These are phyloP conservation scores for Heteromurus nitidus DNA, from an alignment of 2,888 invertebrate genomes.

Conservation along the genomic window DNA sequence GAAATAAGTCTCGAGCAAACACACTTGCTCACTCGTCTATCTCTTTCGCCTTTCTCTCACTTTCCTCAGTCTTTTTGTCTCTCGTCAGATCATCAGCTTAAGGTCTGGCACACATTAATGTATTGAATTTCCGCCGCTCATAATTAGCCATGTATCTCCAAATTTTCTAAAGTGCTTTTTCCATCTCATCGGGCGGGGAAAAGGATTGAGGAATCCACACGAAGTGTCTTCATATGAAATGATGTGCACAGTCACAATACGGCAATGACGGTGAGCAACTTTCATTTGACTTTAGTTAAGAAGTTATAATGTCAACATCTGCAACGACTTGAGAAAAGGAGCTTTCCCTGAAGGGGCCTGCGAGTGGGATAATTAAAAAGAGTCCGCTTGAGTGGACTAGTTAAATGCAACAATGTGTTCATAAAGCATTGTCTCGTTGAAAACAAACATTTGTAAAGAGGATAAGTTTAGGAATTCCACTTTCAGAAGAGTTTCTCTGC, in stretches of 20 bases:
- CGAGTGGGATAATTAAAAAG: slow-evolving; percentile 47
- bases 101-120: slow-evolving; percentile 20
- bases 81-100: slow-evolving; percentile 34
- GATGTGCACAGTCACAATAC: too few species aligned
- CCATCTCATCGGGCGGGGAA: slow-evolving; percentile 43
- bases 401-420: slow-evolving; percentile 21
- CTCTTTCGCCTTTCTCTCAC: slow-evolving; percentile 57
- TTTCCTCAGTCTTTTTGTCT: slow-evolving; percentile 57
- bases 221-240: slow-evolving; percentile 13
- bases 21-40: slow-evolving; percentile 22
- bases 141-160: slow-evolving; percentile 52
- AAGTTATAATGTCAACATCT: slow-evolving; percentile 13
- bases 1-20: slow-evolving; percentile 49
- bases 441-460: neutral
- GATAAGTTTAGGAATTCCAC: neutral
- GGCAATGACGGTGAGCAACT: too few species aligned
- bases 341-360: too few species aligned
- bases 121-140: slow-evolving; percentile 53
- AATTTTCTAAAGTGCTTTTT: slow-evolving; percentile 62
- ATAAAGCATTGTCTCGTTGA: slow-evolving; percentile 17
- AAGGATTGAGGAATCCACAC: slow-evolving; percentile 31
- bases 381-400: neutral
- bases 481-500: slow-evolving; percentile 13
- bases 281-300: too few species aligned
- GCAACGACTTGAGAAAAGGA: neutral